These are phyloP conservation scores for Trichonephila inaurata DNA, from an alignment of 1,140 invertebrate genomes.

Conservation along the genomic window DNA sequence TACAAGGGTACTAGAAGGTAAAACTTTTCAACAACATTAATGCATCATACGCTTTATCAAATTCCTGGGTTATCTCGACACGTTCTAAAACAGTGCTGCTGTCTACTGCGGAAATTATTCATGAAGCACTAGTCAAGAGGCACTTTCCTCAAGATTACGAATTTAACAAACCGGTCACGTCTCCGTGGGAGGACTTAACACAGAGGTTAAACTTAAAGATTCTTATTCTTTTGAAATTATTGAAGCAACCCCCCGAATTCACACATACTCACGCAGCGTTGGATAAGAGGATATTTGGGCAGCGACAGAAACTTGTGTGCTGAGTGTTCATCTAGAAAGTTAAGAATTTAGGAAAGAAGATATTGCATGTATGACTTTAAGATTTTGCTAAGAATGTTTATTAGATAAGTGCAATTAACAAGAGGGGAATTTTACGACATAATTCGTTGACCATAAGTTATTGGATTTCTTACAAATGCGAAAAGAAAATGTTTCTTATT, in stretches of 20 bases:
- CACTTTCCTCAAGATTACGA: conserved; percentile 6
- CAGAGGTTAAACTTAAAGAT: neutral
- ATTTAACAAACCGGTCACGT: conserved; percentile 26
- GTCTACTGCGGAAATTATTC: neutral
- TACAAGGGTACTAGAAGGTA: neutral
- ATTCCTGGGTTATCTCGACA: neutral
- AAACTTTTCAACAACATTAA: conserved; percentile 35
- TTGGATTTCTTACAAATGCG: too few species aligned
- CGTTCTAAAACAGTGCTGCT: neutral
- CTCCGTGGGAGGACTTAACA: neutral
- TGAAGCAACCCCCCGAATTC: conserved; percentile 1
- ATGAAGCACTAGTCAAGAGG: neutral
- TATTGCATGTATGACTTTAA: neutral
- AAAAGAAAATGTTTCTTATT: too few species aligned
- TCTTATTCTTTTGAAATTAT: conserved; percentile 30
- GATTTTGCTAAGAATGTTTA: neutral
- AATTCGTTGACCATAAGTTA: neutral
- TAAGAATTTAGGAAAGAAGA: neutral
- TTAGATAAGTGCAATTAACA: neutral
- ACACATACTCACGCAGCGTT: neutral
- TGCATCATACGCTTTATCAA: neutral
- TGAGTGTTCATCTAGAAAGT: neutral
- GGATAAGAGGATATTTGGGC: neutral
- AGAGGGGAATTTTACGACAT: neutral
- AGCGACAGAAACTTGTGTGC: neutral